phyloP scores from a whole-genome alignment of 1,140 invertebrate species.

The Nymphalis io region DNA sequence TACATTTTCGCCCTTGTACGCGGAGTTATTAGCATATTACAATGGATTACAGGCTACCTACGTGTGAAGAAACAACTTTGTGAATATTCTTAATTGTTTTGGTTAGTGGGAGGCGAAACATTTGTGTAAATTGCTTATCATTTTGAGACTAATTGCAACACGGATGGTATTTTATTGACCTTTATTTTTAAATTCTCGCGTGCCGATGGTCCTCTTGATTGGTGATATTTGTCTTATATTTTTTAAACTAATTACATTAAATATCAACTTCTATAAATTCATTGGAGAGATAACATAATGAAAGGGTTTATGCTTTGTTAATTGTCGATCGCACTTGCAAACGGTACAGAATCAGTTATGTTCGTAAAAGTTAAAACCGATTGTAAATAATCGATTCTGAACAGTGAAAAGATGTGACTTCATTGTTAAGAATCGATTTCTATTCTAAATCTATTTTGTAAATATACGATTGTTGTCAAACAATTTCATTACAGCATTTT shows the following conservation, averaged over 20 bases:
- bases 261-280: neutral
- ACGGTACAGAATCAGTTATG: too few relatives aligned
- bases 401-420: too few relatives aligned
- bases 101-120: constrained; percentile 1
- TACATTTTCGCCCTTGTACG: constrained; percentile 18
- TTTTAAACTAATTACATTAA: neutral
- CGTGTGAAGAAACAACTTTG: constrained; percentile 7
- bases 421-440: too few relatives aligned
- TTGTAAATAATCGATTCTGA: too few relatives aligned
- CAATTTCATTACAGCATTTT: too few relatives aligned
- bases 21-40: constrained; percentile 28
- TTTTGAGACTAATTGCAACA: constrained; percentile 6
- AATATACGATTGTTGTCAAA: too few relatives aligned
- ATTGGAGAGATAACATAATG: too few relatives aligned
- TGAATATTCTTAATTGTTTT: constrained; percentile 12
- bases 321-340: too few relatives aligned
- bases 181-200: neutral
- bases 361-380: too few relatives aligned
- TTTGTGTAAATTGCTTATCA: neutral
- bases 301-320: too few relatives aligned
- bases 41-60: constrained; percentile 25
- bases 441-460: too few relatives aligned
- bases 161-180: constrained; percentile 6
- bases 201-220: neutral
- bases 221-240: neutral